Percentiles rank a stretch among this genome's conserved stretches.
Conservation (phyloP, 2,888 invertebrate species). For the Actias luna region DNA sequence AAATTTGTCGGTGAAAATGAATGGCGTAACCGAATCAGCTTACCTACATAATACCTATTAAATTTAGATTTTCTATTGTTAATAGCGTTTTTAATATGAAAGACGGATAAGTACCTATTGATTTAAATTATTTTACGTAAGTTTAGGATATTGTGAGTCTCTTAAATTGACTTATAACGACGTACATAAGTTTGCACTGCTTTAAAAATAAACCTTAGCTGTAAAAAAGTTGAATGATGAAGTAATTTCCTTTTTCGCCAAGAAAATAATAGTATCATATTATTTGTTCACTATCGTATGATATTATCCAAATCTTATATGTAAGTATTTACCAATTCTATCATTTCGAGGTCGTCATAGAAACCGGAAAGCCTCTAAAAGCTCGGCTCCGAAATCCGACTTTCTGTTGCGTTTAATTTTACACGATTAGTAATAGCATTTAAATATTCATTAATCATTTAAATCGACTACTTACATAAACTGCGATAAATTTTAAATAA, state of each 20-base stretch:
- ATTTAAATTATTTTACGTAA: too few relatives aligned
- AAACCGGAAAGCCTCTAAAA: slow-evolving; percentile 64
- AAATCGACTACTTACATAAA: neutral
- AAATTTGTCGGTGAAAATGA: slow-evolving; percentile 48
- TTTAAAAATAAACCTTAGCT: too few relatives aligned
- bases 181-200: too few relatives aligned
- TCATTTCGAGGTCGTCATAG: slow-evolving; percentile 55
- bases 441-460: neutral
- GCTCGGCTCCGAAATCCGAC: slow-evolving; percentile 46
- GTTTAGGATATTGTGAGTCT: too few relatives aligned
- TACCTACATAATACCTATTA: slow-evolving; percentile 8
- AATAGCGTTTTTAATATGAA: neutral
- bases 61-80: neutral
- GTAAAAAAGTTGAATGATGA: slow-evolving; percentile 21
- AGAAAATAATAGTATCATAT: slow-evolving; percentile 21
- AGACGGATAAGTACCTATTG: too few relatives aligned
- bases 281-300: slow-evolving; percentile 60
- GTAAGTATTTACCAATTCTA: slow-evolving; percentile 70
- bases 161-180: too few relatives aligned
- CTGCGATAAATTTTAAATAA: too few relatives aligned
- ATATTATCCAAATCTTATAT: slow-evolving; percentile 62
- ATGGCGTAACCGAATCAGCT: slow-evolving; percentile 33
- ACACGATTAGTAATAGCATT: neutral
- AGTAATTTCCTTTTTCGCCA: slow-evolving; percentile 21
- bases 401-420: slow-evolving; percentile 48